phyloP scores from a whole-genome alignment of 2,797 vertebrate species.

The Hafferia zeledoni region DNA sequence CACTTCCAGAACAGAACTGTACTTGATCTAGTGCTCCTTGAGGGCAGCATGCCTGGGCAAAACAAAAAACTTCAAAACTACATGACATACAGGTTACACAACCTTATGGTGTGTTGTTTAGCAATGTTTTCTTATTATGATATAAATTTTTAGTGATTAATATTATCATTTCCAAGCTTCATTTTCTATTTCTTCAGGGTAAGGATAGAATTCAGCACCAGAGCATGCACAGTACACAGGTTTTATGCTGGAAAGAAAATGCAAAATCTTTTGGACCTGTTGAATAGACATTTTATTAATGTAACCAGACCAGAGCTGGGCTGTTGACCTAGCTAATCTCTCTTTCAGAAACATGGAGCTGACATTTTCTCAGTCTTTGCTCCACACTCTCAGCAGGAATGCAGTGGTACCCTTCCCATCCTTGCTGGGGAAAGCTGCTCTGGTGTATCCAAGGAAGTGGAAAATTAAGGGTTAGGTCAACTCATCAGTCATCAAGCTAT shows the following conservation, averaged over 20 bases:
- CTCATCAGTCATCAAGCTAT: background rate
- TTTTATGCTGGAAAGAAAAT: background rate
- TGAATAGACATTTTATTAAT: conserved; percentile 22
- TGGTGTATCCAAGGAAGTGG: background rate
- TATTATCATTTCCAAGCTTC: background rate
- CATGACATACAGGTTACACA: background rate
- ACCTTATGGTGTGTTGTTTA: background rate
- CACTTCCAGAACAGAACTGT: background rate
- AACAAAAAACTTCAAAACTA: background rate
- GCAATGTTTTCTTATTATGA: background rate
- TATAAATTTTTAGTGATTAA: background rate
- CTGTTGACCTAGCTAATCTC: conserved; percentile 41
- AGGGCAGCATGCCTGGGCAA: background rate
- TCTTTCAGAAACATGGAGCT: conserved; percentile 25
- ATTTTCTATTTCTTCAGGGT: background rate
- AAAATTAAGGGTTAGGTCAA: background rate
- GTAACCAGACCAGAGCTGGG: background rate
- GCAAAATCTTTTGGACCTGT: background rate
- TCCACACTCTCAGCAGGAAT: background rate
- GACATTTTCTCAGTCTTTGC: background rate
- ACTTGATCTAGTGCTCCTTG: background rate
- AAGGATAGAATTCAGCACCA: background rate
- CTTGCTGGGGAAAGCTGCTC: conserved; percentile 25
- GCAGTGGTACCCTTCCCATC: background rate
- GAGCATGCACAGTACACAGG: background rate